These are phyloP conservation scores for Ellobium chinense DNA, from an alignment of 2,888 invertebrate genomes.

Conservation along the genomic window DNA sequence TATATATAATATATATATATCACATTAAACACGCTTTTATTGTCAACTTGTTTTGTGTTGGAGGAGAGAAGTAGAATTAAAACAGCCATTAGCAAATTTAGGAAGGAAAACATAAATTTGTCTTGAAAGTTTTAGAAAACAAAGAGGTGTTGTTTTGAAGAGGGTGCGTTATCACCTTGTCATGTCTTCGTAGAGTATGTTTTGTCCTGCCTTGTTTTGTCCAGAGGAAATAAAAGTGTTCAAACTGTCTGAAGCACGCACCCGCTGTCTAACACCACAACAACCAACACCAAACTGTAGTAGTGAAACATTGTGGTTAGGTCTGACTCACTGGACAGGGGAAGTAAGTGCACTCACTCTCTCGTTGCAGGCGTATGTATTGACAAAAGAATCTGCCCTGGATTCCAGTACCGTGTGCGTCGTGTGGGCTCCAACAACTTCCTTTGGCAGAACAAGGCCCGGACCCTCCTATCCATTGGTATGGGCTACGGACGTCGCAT, in stretches of 20 bases:
- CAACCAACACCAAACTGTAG: constrained; percentile 1
- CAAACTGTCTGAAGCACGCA: background rate
- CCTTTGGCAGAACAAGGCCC: constrained; percentile 85
- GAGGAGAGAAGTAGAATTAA: no score
- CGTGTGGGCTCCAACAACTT: constrained; percentile 81
- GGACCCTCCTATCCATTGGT: constrained; percentile 85
- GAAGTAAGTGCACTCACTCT: constrained; percentile 38
- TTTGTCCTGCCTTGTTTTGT: constrained; percentile 1
- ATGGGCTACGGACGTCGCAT: constrained; percentile 87
- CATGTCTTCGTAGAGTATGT: background rate
- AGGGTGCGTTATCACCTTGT: no score
- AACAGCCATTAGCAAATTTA: no score
- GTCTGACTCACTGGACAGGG: background rate
- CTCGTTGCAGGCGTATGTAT: constrained; percentile 84
- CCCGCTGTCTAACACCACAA: background rate
- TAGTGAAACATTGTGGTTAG: constrained; percentile 28
- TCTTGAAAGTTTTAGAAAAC: no score
- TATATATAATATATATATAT: no score
- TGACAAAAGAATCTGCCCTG: constrained; percentile 86
- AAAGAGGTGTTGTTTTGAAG: no score
- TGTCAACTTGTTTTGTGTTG: no score
- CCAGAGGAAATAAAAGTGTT: background rate
- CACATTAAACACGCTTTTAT: no score
- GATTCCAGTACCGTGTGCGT: constrained; percentile 87
- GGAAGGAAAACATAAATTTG: no score